Evolutionary conservation across 2,797 vertebrate genomes (phyloP), one percentile per base, ranked within the genome.

Genomic region (Jordanella pulchra): DNA sequence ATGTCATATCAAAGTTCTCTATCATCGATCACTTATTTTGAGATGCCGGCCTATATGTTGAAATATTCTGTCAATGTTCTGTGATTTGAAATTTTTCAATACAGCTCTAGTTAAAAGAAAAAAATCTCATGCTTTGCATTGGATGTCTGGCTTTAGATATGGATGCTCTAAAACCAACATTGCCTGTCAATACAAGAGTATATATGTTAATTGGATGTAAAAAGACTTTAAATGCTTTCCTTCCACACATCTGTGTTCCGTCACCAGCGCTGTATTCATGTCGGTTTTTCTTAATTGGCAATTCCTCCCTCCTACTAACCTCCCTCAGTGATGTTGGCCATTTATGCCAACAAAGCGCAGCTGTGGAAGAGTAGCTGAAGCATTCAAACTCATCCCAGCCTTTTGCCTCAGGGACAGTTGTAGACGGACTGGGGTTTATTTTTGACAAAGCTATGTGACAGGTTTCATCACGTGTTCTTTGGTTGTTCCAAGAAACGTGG

Each of bases 381-480:
- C 17, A 42, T 51, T 48, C 21, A 2, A 25, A 56, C 39, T 56
- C 53, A 3, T 35, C 30, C 44, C 56, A 69, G 3, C n/a, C 56
- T 7, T 53, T 42, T 48, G 76, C 71, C 71, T 63, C 2, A 54
- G 28, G 72, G 61, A 65, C 65, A 54, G 47, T 45, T 69, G 44
- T 50, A 78, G 79, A 78, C 64, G 72, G 70, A 72, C 21, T 21
- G 23, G 18, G 51, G 75, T 82, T 90, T 89, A 87, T 92, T 92
- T 90, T 83, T 35, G 75, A 89, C 72, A 69, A 77, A 73, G 82
- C 69, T 81, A 71, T 83, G 77, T 84, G 81, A 78, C 84, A 73
- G 71, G 75, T 90, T 91, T 79, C 87, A 71, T 92, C 84, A 73
- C 76, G 67, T 27, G 73, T 77, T 87, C 81, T 75, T 69, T 82